These are phyloP conservation scores for Margarornis squamiger DNA, from an alignment of 2,797 vertebrate genomes.

Conservation along the genomic window DNA sequence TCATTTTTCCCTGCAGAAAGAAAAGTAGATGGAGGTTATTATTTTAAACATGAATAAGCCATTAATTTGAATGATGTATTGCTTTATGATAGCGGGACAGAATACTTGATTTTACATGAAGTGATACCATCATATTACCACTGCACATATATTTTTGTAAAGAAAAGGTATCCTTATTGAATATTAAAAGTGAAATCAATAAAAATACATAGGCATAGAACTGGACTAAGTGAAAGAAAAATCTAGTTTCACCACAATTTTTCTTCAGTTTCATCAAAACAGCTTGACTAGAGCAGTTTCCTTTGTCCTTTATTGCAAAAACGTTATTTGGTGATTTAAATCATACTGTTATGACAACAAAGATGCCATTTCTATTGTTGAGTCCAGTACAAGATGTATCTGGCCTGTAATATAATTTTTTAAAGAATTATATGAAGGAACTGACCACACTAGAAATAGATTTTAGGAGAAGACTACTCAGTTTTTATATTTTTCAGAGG, in stretches of 20 bases:
- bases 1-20: conserved; percentile 92
- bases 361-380: not conserved
- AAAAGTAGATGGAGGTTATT: not conserved
- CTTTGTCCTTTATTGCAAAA: not conserved
- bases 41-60: not conserved
- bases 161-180: not conserved
- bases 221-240: not conserved
- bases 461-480: not conserved
- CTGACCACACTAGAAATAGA: not conserved
- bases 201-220: not conserved
- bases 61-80: not conserved
- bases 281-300: not conserved
- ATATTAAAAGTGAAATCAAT: not conserved
- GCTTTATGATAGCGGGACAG: not conserved
- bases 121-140: not conserved
- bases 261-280: not conserved
- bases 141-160: not conserved
- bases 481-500: not conserved
- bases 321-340: not conserved
- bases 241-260: not conserved
- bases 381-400: not conserved
- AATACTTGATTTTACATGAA: not conserved
- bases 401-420: not conserved
- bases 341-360: not conserved
- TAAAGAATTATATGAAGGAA: not conserved